Conservation (phyloP, 2,797 vertebrate species). For the Sphenodon punctatus region DNA sequence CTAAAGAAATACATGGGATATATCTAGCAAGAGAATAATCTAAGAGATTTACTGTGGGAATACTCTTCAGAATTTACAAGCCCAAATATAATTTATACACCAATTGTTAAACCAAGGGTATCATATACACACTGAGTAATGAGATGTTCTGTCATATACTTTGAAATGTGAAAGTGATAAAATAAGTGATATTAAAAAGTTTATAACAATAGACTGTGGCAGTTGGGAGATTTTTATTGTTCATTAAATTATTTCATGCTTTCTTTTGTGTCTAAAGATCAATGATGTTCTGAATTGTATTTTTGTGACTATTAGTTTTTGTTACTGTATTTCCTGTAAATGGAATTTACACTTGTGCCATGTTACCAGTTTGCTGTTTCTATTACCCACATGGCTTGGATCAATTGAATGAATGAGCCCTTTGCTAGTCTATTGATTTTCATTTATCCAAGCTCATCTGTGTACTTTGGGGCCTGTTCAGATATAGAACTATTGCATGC, state of each 20-base stretch:
- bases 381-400: conserved; percentile 68
- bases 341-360: conserved; percentile 64
- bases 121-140: not conserved
- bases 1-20: not conserved
- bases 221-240: conserved; percentile 27
- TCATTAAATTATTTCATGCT: conserved; percentile 38
- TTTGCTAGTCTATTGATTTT: conserved; percentile 78
- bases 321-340: conserved; percentile 51
- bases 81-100: accelerated
- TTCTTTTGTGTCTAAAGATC: conserved; percentile 14
- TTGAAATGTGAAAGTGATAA: conserved; percentile 13
- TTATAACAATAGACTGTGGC: not conserved
- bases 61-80: not conserved
- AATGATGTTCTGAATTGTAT: not conserved
- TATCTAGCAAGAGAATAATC: not conserved
- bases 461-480: conserved; percentile 31
- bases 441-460: conserved; percentile 71
- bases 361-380: conserved; percentile 60
- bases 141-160: not conserved
- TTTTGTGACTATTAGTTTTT: conserved; percentile 11
- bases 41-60: not conserved
- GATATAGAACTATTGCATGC: not conserved
- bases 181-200: conserved; percentile 24
- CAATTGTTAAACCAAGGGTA: not conserved
- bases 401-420: conserved; percentile 70